phyloP scores from a whole-genome alignment of 2,888 invertebrate species.

The Portevinia maculata region DNA sequence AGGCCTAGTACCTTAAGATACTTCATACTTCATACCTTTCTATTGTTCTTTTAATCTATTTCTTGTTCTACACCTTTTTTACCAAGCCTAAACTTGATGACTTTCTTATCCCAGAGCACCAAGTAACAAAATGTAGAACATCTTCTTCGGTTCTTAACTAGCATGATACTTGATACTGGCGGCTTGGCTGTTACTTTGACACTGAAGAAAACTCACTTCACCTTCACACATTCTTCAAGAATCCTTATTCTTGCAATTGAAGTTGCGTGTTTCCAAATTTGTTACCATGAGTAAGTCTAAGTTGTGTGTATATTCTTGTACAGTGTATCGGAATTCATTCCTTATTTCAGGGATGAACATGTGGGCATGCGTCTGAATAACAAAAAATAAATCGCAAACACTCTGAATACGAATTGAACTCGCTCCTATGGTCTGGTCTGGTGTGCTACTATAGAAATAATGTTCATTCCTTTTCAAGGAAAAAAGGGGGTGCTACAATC shows the following conservation, averaged over 20 bases:
- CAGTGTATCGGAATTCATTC: background rate
- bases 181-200: background rate
- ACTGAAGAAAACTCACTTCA: background rate
- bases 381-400: background rate
- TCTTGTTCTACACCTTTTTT: too few species aligned
- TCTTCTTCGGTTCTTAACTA: too few species aligned
- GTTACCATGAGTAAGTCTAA: background rate
- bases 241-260: background rate
- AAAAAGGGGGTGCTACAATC: constrained; percentile 2
- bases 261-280: constrained; percentile 3
- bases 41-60: too few species aligned
- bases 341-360: constrained; percentile 7
- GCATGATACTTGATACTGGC: background rate
- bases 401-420: constrained; percentile 6
- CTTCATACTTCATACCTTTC: too few species aligned
- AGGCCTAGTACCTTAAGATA: too few species aligned
- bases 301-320: background rate
- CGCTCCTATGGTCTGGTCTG: background rate
- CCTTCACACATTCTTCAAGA: background rate
- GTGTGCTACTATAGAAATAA: constrained; percentile 1
- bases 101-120: too few species aligned
- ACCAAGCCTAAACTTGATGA: too few species aligned
- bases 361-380: constrained; percentile 5
- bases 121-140: too few species aligned
- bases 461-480: background rate